Conservation (phyloP, 1,140 invertebrate species). For the Pseudoatta argentina region DNA sequence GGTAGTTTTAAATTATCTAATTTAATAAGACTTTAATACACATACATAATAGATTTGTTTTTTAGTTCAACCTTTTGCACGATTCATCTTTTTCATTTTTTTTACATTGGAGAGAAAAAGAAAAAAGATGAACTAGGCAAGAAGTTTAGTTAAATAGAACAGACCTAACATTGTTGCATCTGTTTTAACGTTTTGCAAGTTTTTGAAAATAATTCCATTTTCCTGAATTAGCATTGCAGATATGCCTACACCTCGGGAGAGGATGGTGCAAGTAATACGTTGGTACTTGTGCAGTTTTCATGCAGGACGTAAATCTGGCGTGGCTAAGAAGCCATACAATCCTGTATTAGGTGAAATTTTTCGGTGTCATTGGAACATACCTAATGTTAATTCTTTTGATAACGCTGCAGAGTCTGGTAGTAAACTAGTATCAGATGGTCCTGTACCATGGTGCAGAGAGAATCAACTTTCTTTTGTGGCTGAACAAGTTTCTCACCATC, state of each 20-base stretch:
- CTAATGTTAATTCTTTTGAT: constrained; percentile 71
- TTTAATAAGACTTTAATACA: constrained; percentile 24
- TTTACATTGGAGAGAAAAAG: no score
- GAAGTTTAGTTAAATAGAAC: no score
- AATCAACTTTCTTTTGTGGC: constrained; percentile 96
- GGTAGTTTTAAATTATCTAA: constrained; percentile 87
- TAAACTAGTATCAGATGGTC: constrained; percentile 90
- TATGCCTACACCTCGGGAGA: constrained; percentile 92
- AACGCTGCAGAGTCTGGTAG: constrained; percentile 73
- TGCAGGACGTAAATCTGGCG: constrained; percentile 96
- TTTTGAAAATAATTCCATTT: not conserved
- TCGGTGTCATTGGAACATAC: constrained; percentile 94
- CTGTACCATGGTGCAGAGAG: constrained; percentile 92
- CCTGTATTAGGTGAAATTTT: constrained; percentile 98
- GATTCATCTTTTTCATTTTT: no score
- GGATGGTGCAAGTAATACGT: constrained; percentile 96
- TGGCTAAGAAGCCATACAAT: constrained; percentile 99
- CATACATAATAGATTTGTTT: constrained; percentile 90
- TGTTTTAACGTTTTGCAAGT: constrained; percentile 88
- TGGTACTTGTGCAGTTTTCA: constrained; percentile 99
- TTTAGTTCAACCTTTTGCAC: no score
- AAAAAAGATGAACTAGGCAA: no score
- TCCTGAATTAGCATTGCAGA: constrained; percentile 91
- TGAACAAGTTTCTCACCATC: constrained; percentile 99
- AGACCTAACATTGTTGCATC: no score